Evolutionary conservation across 2,888 invertebrate species (phyloP).

Genomic region (Trilocha varians): DNA sequence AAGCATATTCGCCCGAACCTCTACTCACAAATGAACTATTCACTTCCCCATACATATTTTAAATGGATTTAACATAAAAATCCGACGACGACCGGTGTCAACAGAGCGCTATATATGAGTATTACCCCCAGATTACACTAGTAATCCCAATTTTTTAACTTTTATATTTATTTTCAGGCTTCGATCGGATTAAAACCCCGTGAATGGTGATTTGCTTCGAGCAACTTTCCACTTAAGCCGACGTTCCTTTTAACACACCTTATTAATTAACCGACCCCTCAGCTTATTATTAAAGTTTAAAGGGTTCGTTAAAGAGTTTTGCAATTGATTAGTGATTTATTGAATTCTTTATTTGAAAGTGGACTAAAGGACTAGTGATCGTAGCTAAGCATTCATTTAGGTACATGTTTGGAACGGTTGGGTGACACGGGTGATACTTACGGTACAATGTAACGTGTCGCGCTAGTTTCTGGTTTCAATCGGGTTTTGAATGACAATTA

Average conservation of each 20-base stretch:
- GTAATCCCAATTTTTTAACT: slow-evolving; percentile 49
- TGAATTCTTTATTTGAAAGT: no score
- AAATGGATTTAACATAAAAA: background rate
- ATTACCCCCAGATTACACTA: slow-evolving; percentile 40
- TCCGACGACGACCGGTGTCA: slow-evolving; percentile 20
- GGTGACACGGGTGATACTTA: no score
- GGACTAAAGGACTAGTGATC: no score
- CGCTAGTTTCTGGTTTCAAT: no score
- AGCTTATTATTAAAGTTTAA: slow-evolving; percentile 38
- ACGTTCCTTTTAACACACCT: slow-evolving; percentile 43
- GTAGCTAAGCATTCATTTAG: no score
- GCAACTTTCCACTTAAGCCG: slow-evolving; percentile 51
- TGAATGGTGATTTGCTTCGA: slow-evolving; percentile 20
- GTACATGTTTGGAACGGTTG: no score
- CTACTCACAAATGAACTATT: no score
- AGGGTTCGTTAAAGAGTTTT: slow-evolving; percentile 25
- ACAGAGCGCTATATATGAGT: slow-evolving; percentile 23
- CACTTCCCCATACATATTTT: no score
- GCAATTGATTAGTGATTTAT: background rate
- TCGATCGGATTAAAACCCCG: slow-evolving; percentile 41
- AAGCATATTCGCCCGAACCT: no score
- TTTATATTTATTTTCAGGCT: slow-evolving; percentile 37
- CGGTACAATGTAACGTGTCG: no score
- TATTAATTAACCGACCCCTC: slow-evolving; percentile 57
- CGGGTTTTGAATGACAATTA: no score